phyloP scores from a whole-genome alignment of 2,888 invertebrate genomes.

The Drosophila aldrichi region DNA sequence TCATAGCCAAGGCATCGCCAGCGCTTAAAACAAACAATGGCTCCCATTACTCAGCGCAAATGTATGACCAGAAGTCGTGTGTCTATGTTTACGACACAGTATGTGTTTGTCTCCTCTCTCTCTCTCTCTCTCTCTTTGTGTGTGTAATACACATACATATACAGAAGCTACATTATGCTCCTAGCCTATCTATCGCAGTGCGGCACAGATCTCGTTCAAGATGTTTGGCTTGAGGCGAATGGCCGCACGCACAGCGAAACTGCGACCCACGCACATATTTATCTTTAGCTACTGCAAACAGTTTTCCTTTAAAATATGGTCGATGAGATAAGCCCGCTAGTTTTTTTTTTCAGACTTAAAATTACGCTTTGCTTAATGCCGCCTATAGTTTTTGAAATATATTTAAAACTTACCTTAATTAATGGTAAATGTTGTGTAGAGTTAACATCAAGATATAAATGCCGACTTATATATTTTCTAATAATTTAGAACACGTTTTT shows the following conservation, averaged over 20 bases:
- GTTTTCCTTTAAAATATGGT: constrained; percentile 48
- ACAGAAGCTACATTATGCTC: constrained; percentile 15
- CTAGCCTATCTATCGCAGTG: constrained; percentile 64
- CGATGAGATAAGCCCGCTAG: constrained; percentile 32
- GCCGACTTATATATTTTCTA: no score
- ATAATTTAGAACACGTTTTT: no score
- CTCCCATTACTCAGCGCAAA: constrained; percentile 66
- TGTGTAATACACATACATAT: neutral
- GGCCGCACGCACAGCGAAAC: constrained; percentile 51
- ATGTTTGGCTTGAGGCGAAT: constrained; percentile 70
- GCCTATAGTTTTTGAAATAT: neutral
- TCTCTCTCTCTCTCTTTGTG: constrained; percentile 11
- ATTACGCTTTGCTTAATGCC: constrained; percentile 1
- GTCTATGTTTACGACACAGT: constrained; percentile 32
- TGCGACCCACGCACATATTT: constrained; percentile 35
- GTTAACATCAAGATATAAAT: neutral
- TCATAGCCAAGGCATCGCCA: constrained; percentile 74
- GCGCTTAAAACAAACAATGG: constrained; percentile 76
- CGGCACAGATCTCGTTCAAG: constrained; percentile 70
- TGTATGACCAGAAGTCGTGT: constrained; percentile 62
- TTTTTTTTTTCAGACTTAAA: constrained; percentile 3
- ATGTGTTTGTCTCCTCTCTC: constrained; percentile 13
- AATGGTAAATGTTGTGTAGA: neutral
- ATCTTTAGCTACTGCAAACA: constrained; percentile 41
- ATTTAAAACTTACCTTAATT: neutral